Percentiles rank a stretch among this genome's conserved stretches.
phyloP scores from a whole-genome alignment of 1,140 invertebrate genomes.

The Meloidogyne exigua region DNA sequence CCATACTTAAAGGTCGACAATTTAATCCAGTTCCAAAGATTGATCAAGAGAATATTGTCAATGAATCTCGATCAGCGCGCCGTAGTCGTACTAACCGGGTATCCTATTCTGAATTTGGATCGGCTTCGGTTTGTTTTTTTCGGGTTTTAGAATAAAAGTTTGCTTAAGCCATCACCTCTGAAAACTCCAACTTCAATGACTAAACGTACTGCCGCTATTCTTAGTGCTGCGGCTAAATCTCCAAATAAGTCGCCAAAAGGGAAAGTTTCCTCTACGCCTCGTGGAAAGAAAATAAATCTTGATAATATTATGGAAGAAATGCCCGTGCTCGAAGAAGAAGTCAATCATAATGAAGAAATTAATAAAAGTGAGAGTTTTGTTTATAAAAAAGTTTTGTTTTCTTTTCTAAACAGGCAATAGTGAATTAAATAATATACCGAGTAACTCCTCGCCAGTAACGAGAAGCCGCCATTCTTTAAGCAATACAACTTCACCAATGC shows the following conservation, averaged over 20 bases:
- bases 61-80: constrained; percentile 22
- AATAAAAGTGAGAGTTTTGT: no score
- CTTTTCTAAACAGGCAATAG: neutral
- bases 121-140: constrained; percentile 5
- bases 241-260: neutral
- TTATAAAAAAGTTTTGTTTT: no score
- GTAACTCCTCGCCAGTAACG: neutral
- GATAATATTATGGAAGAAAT: no score
- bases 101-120: constrained; percentile 7
- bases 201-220: neutral
- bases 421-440: neutral
- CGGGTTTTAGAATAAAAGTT: neutral
- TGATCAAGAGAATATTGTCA: constrained; percentile 40
- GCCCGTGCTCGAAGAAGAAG: neutral
- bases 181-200: neutral
- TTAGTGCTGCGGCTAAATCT: neutral
- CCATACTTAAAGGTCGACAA: neutral
- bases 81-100: constrained; percentile 15
- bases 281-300: neutral
- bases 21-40: constrained; percentile 23
- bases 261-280: neutral
- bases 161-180: neutral
- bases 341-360: neutral
- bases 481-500: neutral
- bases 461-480: neutral